Evolutionary conservation across 2,888 invertebrate species (phyloP).

Genomic region (Bembecia ichneumoniformis): DNA sequence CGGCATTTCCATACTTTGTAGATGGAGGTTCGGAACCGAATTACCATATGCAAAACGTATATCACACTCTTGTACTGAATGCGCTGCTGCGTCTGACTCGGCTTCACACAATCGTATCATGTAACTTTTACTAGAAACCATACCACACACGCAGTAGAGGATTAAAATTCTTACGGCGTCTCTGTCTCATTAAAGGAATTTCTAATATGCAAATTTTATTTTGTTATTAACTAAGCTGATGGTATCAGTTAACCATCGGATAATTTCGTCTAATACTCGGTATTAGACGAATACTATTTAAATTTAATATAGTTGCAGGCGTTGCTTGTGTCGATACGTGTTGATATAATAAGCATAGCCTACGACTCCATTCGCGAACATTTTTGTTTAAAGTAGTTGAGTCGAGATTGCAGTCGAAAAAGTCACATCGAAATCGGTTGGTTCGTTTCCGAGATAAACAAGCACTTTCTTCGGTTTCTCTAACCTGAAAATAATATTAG

Average conservation of each 20-base stretch:
- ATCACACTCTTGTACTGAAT: constrained; percentile 10
- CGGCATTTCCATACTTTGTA: constrained; percentile 44
- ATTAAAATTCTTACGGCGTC: neutral
- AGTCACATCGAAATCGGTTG: no score
- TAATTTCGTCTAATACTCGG: no score
- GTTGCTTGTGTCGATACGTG: no score
- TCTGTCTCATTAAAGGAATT: neutral
- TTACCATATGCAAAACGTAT: constrained; percentile 37
- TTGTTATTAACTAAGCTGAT: neutral
- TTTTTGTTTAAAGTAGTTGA: no score
- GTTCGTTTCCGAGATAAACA: no score
- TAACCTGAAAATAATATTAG: no score
- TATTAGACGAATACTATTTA: no score
- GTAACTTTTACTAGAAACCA: neutral
- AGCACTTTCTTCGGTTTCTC: no score
- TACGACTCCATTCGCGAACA: no score
- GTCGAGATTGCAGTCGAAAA: no score
- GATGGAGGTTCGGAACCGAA: constrained; percentile 26
- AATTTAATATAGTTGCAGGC: no score
- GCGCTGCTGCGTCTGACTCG: neutral
- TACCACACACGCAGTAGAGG: neutral
- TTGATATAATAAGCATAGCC: no score
- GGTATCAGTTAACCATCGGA: neutral
- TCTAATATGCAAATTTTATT: constrained; percentile 1
- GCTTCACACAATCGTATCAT: neutral